Evolutionary conservation across 2,888 invertebrate species (phyloP), one percentile per base, ranked within the genome.

Genomic region (Mamestra brassicae): DNA sequence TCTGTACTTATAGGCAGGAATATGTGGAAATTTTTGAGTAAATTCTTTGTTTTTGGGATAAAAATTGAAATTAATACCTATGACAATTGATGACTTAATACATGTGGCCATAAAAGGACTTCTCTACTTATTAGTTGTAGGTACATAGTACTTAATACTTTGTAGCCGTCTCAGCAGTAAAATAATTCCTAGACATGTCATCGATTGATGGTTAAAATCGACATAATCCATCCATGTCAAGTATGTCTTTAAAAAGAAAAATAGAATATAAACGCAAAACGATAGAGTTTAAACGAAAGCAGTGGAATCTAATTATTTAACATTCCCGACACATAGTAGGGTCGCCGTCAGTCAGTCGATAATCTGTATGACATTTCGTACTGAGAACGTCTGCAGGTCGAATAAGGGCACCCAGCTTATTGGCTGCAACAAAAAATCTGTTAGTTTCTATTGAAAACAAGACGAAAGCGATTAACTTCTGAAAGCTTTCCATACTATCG

Each of bases 321-420:
- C 88, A 91, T 90, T 91, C 92, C 79, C 83, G 87, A 89, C 90
- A 89, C 92, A 89, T 75, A 76, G 78, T 82, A 88, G 90, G 92
- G 91, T 92, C 92, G 86, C 83, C 47, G 47, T 47, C 47, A 89
- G 89, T 86, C 87, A 92, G 90, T 92, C 92, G 91, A 92, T 92
- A 93, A 93, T 92, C 92, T 91, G 89, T 90, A 90, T 93, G 94
- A 94, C 94, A 93, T 93, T 94, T 89, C 85, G 90, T 88, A 90
- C 91, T 87, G 50, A 87, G 91, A 92, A 89, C 93, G 94, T 94
- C 94, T 94, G 88, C 93, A 93, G 94, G 94, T 94, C 94, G 88
- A 86, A 75, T 81, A 90, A 91, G 92, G 93, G 89, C 92, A 82
- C 72, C 71, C 71, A 85, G 86, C 90, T 91, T 91, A 90, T 90